Percentiles rank a stretch among this genome's conserved stretches.
phyloP scores from a whole-genome alignment of 2,888 invertebrate species.

The Latheticus oryzae region DNA sequence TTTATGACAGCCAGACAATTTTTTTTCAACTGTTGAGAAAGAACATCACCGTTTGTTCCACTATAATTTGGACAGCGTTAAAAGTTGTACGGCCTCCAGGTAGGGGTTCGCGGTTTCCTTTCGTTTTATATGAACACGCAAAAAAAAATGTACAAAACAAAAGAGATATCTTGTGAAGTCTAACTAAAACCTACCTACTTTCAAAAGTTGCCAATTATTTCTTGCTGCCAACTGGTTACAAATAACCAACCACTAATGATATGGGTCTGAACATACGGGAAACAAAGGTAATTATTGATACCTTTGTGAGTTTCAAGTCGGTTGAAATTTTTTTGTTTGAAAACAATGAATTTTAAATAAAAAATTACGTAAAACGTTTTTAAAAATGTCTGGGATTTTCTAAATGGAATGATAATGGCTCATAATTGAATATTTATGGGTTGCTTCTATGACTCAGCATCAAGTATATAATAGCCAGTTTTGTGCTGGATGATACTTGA shows the following conservation, averaged over 20 bases:
- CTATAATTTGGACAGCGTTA: conserved; percentile 8
- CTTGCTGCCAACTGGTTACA: conserved; percentile 23
- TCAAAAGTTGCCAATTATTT: conserved; percentile 37
- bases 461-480: background rate
- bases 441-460: conserved; percentile 6
- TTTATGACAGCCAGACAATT: no score
- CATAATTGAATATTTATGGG: conserved; percentile 1
- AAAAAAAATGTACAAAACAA: conserved; percentile 17
- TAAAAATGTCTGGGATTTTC: no score
- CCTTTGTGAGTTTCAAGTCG: conserved; percentile 7
- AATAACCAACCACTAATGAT: conserved; percentile 26
- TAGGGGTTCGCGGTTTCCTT: conserved; percentile 25
- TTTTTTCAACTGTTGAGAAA: background rate
- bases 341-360: no score
- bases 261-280: conserved; percentile 14
- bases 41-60: no score
- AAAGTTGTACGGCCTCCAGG: conserved; percentile 14
- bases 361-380: no score
- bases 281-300: conserved; percentile 13
- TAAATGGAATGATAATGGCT: no score
- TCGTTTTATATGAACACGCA: conserved; percentile 13
- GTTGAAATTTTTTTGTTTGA: no score
- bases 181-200: conserved; percentile 16
- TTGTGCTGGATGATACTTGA: background rate
- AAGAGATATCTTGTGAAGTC: conserved; percentile 15